Conservation (phyloP, 2,888 invertebrate genomes). For the Cabera pusaria region DNA sequence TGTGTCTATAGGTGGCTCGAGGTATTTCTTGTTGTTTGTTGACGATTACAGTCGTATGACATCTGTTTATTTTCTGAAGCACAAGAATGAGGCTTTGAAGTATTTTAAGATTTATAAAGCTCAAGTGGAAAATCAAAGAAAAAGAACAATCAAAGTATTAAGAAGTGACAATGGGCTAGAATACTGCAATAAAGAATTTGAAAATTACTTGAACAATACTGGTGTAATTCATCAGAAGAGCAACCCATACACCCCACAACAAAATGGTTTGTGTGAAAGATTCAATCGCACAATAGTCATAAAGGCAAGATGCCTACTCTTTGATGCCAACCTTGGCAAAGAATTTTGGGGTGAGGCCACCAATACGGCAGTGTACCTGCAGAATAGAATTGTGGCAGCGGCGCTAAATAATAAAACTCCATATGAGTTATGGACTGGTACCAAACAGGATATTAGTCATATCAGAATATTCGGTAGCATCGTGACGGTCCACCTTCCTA, state of each 20-base stretch:
- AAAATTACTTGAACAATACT: slow-evolving; percentile 4
- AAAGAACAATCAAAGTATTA: slow-evolving; percentile 21
- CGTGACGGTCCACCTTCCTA: no score
- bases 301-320: no score
- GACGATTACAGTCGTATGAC: slow-evolving; percentile 30
- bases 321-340: no score
- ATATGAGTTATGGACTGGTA: no score
- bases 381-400: no score
- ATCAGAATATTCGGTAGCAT: no score
- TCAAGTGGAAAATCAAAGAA: slow-evolving; percentile 26
- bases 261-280: slow-evolving; percentile 22
- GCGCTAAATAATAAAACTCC: no score
- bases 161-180: slow-evolving; percentile 22
- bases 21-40: slow-evolving; percentile 29
- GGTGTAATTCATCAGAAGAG: slow-evolving; percentile 26
- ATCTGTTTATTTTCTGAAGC: slow-evolving; percentile 17
- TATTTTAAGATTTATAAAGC: slow-evolving; percentile 27
- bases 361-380: no score
- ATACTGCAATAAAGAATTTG: slow-evolving; percentile 11
- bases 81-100: slow-evolving; percentile 20
- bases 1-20: slow-evolving; percentile 9
- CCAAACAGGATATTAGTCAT: no score
- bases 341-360: no score
- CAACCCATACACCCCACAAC: slow-evolving; percentile 14
- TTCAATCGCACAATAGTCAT: slow-evolving; percentile 11